These are phyloP conservation scores for Mus spicilegus DNA, from an alignment of 2,113 vertebrate species.

Conservation along the genomic window DNA sequence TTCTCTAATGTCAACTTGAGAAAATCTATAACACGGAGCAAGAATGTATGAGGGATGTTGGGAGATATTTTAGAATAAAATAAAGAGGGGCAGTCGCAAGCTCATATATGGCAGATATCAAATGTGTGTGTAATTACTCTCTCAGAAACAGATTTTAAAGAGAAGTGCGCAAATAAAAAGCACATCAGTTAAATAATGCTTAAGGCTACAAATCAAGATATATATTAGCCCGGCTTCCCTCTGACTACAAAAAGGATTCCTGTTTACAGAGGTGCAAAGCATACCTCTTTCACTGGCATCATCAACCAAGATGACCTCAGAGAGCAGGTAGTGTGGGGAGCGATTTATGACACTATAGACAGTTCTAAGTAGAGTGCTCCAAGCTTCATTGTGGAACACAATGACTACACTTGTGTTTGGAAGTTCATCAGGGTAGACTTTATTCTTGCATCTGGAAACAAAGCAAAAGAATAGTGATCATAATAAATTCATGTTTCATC, in stretches of 20 bases:
- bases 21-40: constrained; percentile 89
- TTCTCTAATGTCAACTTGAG: constrained; percentile 93
- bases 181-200: background rate
- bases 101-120: background rate
- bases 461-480: constrained; percentile 22
- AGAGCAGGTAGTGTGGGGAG: constrained; percentile 92
- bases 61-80: background rate
- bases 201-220: background rate
- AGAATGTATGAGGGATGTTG: background rate
- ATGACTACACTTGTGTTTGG: constrained; percentile 98
- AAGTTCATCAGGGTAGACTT: constrained; percentile 93
- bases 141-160: background rate
- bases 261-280: background rate
- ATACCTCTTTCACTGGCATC: constrained; percentile 97
- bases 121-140: background rate
- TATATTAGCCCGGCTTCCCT: background rate
- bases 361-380: constrained; percentile 97
- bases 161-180: background rate
- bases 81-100: background rate
- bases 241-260: background rate
- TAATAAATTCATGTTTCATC: background rate
- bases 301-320: constrained; percentile 95
- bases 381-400: constrained; percentile 99
- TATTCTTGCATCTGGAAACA: constrained; percentile 93
- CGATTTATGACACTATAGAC: constrained; percentile 95